A percentile compares a stretch with the other conserved stretches of the same genome.
These are phyloP conservation scores for Pavo muticus DNA, from an alignment of 2,113 vertebrate genomes.

Conservation along the genomic window DNA sequence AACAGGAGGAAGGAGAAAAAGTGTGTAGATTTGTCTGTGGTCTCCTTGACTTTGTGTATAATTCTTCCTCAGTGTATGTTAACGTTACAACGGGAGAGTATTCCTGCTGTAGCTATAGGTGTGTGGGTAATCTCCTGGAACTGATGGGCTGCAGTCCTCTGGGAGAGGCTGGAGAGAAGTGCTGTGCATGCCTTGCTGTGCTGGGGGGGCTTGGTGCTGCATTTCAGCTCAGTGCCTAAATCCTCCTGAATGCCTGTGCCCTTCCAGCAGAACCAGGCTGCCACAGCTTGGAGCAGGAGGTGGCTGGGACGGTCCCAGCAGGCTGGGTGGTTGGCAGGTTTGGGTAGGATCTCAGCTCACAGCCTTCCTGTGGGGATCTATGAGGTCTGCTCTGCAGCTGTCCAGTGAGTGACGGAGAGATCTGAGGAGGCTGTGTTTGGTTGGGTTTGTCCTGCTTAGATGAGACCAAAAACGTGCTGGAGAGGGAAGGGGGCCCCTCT, in stretches of 20 bases:
- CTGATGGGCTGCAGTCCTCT: not conserved
- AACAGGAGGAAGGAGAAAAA: not conserved
- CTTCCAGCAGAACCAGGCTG: rapidly evolving
- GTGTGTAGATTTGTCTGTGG: not conserved
- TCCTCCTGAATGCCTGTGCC: not conserved
- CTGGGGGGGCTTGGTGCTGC: not conserved
- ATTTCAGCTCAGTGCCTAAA: not conserved
- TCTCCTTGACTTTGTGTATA: not conserved
- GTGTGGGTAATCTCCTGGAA: not conserved
- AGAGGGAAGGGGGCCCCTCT: not conserved
- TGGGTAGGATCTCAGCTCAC: not conserved
- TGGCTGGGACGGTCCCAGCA: not conserved
- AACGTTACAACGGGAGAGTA: not conserved
- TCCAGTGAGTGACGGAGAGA: not conserved
- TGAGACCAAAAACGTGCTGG: not conserved
- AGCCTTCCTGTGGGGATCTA: not conserved
- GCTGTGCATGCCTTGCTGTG: not conserved
- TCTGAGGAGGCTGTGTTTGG: not conserved
- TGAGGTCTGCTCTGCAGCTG: not conserved
- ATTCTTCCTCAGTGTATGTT: too few species aligned
- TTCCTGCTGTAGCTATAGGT: not conserved
- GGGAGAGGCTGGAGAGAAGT: not conserved
- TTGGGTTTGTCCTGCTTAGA: not conserved
- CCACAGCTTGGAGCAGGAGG: rapidly evolving
- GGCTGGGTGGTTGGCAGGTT: not conserved